These are phyloP conservation scores for Hippocampus mohnikei DNA, from an alignment of 2,113 vertebrate genomes.

Conservation along the genomic window DNA sequence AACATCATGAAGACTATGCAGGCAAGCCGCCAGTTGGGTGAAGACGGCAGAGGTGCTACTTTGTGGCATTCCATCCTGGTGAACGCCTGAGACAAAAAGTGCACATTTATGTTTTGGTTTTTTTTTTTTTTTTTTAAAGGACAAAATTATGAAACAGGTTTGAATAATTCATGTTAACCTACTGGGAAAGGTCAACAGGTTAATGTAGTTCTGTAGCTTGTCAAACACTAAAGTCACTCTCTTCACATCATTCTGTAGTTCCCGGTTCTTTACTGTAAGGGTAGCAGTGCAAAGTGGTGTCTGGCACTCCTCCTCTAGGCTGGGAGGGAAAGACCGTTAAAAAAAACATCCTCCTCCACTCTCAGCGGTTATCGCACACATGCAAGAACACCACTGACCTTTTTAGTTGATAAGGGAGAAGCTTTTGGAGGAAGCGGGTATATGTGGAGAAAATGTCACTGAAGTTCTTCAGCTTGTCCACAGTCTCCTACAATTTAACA, in stretches of 20 bases:
- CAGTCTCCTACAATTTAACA: conserved; percentile 82
- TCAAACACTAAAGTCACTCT: conserved; percentile 84
- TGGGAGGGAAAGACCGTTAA: conserved; percentile 41
- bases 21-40: conserved; percentile 82
- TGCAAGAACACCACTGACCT: conserved; percentile 72
- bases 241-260: conserved; percentile 85
- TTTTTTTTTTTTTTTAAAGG: not conserved
- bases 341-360: conserved; percentile 18
- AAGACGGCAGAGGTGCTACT: conserved; percentile 85
- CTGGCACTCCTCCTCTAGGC: conserved; percentile 93
- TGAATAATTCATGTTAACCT: conserved; percentile 55
- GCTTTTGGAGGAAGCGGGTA: conserved; percentile 88
- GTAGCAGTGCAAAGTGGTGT: conserved; percentile 84
- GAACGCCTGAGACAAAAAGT: conserved; percentile 60
- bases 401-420: conserved; percentile 97
- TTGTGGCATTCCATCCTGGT: conserved; percentile 80
- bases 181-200: conserved; percentile 89
- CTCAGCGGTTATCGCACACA: not conserved
- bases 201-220: conserved; percentile 86
- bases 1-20: conserved; percentile 85
- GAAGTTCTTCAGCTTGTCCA: conserved; percentile 86
- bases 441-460: conserved; percentile 87
- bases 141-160: not conserved
- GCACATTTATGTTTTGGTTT: not conserved
- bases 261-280: conserved; percentile 82